phyloP scores from a whole-genome alignment of 2,113 vertebrate genomes.

The Cynopterus brachyotis region DNA sequence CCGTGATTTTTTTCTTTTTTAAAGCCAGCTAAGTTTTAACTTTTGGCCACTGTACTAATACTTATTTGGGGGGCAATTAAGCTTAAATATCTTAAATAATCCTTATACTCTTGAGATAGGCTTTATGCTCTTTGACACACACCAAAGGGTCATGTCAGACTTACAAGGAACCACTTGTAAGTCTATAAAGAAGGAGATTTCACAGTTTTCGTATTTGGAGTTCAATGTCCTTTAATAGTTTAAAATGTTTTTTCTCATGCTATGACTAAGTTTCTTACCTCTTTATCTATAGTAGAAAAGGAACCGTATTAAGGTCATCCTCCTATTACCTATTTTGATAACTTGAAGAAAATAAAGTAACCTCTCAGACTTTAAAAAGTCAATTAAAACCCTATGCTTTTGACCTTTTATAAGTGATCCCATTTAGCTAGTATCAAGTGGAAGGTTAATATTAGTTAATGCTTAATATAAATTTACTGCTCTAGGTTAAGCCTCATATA shows the following conservation, averaged over 20 bases:
- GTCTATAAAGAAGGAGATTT: neutral
- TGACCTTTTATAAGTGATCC: neutral
- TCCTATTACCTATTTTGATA: neutral
- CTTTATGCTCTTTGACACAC: neutral
- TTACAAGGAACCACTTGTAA: neutral
- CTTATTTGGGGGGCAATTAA: neutral
- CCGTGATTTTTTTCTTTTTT: neutral
- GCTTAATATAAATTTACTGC: neutral
- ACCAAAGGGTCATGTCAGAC: neutral
- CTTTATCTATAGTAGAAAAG: neutral
- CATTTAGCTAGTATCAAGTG: neutral
- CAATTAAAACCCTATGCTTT: neutral
- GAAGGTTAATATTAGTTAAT: neutral
- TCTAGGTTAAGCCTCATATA: neutral
- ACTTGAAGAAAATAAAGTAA: constrained; percentile 9
- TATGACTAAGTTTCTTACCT: neutral
- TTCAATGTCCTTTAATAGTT: constrained; percentile 14
- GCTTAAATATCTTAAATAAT: neutral
- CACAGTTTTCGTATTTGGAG: neutral
- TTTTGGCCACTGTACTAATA: neutral
- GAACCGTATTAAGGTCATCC: neutral
- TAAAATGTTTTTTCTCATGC: neutral
- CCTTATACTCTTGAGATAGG: neutral
- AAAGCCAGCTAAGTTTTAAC: neutral
- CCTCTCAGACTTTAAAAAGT: neutral